Percentiles rank a stretch among this genome's conserved stretches.
These are phyloP conservation scores for Ceuthmochares aereus DNA, from an alignment of 2,113 vertebrate genomes.

Conservation along the genomic window DNA sequence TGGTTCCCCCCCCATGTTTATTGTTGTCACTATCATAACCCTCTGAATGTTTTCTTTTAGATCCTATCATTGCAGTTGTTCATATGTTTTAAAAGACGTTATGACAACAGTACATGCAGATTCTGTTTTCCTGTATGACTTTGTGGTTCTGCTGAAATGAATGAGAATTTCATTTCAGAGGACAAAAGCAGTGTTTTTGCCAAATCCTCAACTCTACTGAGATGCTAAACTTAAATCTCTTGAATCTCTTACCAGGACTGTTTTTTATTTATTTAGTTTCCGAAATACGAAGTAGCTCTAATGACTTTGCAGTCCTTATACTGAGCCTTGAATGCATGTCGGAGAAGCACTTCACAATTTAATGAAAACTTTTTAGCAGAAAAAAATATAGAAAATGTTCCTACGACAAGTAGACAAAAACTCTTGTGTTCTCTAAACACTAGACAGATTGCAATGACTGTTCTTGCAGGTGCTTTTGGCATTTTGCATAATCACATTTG, in stretches of 20 bases:
- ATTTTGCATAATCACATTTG: slow-evolving; percentile 56
- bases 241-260: background rate
- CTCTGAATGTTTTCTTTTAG: background rate
- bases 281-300: background rate
- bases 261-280: background rate
- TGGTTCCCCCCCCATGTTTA: fast-evolving
- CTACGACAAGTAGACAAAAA: background rate
- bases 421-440: background rate
- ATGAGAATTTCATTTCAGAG: background rate
- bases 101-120: background rate
- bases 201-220: background rate
- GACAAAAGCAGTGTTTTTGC: background rate
- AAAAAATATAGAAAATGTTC: background rate
- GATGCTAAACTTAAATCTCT: background rate
- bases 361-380: background rate
- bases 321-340: background rate
- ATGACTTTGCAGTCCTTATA: background rate
- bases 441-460: background rate
- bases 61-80: background rate
- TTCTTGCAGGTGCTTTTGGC: background rate
- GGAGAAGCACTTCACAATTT: background rate
- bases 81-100: background rate
- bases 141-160: background rate
- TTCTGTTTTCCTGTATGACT: background rate
- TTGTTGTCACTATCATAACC: background rate